Evolutionary conservation across 1,140 invertebrate species (phyloP).

Genomic region (Ephestia elutella): DNA sequence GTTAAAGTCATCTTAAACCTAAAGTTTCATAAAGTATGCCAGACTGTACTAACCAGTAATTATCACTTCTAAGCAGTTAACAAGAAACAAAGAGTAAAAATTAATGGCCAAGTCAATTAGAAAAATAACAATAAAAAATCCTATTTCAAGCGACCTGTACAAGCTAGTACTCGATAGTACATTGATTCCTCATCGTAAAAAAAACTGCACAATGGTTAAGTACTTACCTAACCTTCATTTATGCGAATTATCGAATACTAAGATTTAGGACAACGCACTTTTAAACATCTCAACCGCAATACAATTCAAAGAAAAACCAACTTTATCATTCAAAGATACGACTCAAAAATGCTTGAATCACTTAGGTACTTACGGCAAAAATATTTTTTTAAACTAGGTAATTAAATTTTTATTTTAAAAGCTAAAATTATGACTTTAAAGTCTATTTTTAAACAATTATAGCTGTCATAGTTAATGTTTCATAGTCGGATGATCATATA

Average conservation of each 20-base stretch:
- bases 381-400: not conserved
- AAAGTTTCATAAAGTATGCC: constrained; percentile 1
- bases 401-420: not conserved
- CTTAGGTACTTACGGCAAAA: not conserved
- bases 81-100: constrained; percentile 6
- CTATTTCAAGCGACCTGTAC: not conserved
- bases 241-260: constrained; percentile 44
- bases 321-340: not conserved
- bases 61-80: not conserved
- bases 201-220: constrained; percentile 27
- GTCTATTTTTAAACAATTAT: not conserved
- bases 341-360: not conserved
- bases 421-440: not conserved
- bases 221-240: constrained; percentile 31
- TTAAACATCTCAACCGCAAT: constrained; percentile 24
- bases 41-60: not conserved
- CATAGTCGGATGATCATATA: constrained; percentile 58
- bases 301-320: not conserved
- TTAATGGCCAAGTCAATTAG: constrained; percentile 7
- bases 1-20: too few relatives aligned
- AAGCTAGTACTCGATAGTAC: not conserved
- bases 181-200: constrained; percentile 8
- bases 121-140: not conserved
- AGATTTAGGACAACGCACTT: constrained; percentile 36
- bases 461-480: constrained; percentile 16